A percentile compares a stretch with the other conserved stretches of the same genome.
phyloP scores from a whole-genome alignment of 2,797 vertebrate species.

The Periparus ater region DNA sequence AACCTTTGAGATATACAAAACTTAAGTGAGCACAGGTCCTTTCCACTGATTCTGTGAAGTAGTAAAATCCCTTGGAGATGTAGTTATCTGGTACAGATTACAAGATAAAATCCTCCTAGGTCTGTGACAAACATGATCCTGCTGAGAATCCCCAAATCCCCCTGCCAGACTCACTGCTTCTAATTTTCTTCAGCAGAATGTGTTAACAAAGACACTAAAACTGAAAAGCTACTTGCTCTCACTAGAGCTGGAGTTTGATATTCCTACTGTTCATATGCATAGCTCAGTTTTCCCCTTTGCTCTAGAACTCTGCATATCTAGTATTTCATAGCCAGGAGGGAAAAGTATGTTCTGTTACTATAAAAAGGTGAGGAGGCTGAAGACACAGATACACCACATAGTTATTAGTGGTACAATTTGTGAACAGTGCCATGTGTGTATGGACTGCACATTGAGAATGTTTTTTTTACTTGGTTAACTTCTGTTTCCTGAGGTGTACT shows the following conservation, averaged over 20 bases:
- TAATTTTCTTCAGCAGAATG: neutral
- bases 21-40: neutral
- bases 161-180: neutral
- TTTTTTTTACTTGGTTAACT: neutral
- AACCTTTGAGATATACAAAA: neutral
- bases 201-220: neutral
- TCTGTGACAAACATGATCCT: neutral
- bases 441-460: neutral
- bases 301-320: neutral
- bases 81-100: neutral
- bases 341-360: neutral
- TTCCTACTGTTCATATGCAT: neutral
- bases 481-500: neutral
- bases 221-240: neutral
- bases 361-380: neutral
- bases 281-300: neutral
- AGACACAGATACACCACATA: neutral
- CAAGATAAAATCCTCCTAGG: neutral
- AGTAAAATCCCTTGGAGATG: neutral
- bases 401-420: neutral
- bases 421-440: neutral
- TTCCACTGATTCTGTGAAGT: neutral
- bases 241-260: neutral
- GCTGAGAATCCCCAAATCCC: neutral
- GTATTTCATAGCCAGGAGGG: neutral